Conservation (phyloP, 2,113 vertebrate genomes). For the Willisornis vidua region DNA sequence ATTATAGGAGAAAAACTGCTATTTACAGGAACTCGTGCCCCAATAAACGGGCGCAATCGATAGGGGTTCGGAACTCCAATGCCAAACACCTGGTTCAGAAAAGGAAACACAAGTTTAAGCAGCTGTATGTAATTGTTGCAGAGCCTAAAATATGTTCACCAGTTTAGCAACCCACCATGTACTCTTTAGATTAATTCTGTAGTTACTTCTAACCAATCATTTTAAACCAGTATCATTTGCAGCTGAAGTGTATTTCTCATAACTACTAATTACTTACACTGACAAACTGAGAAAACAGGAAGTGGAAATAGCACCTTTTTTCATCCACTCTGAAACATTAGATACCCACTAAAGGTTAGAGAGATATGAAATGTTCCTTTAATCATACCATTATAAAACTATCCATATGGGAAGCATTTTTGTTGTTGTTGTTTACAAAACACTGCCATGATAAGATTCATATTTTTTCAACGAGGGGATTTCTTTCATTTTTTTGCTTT, state of each 20-base stretch:
- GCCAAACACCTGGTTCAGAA: conserved; percentile 91
- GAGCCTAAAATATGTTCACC: background rate
- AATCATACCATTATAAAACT: background rate
- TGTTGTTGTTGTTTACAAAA: background rate
- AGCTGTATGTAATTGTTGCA: background rate
- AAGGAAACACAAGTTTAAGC: background rate
- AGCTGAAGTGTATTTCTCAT: background rate
- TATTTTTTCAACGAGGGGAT: background rate
- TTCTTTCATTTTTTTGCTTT: background rate
- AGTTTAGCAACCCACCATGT: background rate
- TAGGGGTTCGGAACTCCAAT: conserved; percentile 97
- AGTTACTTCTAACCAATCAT: background rate
- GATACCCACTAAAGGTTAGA: background rate
- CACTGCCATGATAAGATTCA: background rate
- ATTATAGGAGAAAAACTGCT: conserved; percentile 98
- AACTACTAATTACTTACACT: background rate
- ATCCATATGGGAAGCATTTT: background rate
- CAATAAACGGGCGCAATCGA: conserved; percentile 94
- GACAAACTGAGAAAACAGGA: background rate
- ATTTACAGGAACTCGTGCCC: conserved; percentile 97
- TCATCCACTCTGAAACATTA: background rate
- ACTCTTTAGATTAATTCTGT: background rate
- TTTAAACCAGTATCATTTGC: background rate
- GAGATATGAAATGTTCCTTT: background rate
- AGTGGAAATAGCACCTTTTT: background rate